Evolutionary conservation across 2,797 vertebrate species (phyloP), one percentile per base, ranked within the genome.

Genomic region (Lemur catta): DNA sequence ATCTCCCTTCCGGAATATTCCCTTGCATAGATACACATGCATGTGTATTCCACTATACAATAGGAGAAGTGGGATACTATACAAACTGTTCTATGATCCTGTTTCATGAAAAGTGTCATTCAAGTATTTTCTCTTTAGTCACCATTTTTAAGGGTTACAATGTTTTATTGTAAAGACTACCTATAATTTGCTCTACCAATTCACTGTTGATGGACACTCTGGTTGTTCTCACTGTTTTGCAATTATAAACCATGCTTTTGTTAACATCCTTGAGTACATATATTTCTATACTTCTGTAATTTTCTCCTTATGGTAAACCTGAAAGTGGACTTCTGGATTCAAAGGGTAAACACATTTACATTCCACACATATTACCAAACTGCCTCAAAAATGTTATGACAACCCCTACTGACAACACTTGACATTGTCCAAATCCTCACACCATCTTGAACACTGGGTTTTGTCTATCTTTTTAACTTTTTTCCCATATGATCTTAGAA

Each of bases 11-110:
- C 74, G 18, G 28, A 57, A 17, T n/a, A 33, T 1, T 65, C 22
- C 35, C 12, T 13, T 48, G 61, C 6, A 26, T 7, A 43, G 0
- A 43, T 2, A 67, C 1, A 2, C 1, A 20, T 13, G 7, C 30
- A n/a, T 33, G 33, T n/a, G 50, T 33, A 67, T 50, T 75, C 57
- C 24, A 30, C 15, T 43, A 3, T 22, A 14, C 5, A 22, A 30
- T 22, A n/a, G 81, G 24, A 1, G 2, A 6, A 33, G 46, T 5
- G 57, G 10, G 50, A 22, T 30, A 72, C n/a, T 22, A 6, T 4
- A 38, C 22, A 33, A 17, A 2, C 57, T 4, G 0, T 26, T 63
- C 10, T 75, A 14, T 52, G 48, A 55, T 33, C 43, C 67, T 61
- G 4, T 78, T 92, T 86, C 35, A 28, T 20, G 13, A 14, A 67